Percentiles rank a stretch among this genome's conserved stretches.
Evolutionary conservation across 92 coral and sea anemone genomes (phyloP).

Genomic region (Desmophyllum pertusum): DNA sequence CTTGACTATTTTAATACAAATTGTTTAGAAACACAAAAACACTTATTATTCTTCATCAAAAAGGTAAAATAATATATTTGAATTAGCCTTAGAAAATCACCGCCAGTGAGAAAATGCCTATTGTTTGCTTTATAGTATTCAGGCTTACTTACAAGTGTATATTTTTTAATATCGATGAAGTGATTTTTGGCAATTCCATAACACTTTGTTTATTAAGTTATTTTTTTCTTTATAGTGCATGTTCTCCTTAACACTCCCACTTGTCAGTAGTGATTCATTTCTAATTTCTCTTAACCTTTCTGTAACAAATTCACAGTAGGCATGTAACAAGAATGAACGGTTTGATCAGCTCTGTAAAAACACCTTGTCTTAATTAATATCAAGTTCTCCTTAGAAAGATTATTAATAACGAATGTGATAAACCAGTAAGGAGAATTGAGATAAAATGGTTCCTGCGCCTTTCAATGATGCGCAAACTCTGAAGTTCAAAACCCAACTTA

Average conservation of each 20-base stretch:
- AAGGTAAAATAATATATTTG: constrained; percentile 13
- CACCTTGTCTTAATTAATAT: not conserved
- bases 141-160: not conserved
- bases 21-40: constrained; percentile 11
- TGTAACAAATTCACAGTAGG: not conserved
- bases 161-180: no score
- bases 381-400: not conserved
- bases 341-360: not conserved
- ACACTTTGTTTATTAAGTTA: not conserved
- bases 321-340: not conserved
- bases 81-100: constrained; percentile 13
- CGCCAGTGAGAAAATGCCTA: not conserved
- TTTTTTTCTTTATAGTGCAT: not conserved
- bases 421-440: not conserved
- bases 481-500: no score
- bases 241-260: not conserved
- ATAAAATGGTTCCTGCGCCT: no score
- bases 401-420: not conserved
- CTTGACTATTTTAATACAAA: not conserved
- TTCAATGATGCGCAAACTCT: no score
- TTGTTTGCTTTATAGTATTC: not conserved
- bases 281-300: not conserved
- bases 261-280: not conserved
- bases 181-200: not conserved
- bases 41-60: not conserved